These are phyloP conservation scores for Pempheris klunzingeri DNA, from an alignment of 2,797 vertebrate species.

Conservation along the genomic window DNA sequence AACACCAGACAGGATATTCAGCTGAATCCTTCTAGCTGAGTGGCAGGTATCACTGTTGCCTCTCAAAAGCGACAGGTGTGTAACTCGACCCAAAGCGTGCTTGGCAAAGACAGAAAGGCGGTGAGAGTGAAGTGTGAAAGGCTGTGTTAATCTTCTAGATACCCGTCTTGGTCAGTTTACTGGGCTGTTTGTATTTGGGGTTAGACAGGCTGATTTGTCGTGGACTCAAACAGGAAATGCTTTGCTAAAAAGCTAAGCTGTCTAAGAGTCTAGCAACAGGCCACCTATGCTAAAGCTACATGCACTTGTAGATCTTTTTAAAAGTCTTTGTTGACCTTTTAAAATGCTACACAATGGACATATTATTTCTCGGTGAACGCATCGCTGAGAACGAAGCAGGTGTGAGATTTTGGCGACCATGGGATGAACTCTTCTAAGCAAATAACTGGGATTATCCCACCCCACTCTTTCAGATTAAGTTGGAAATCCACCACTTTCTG, in stretches of 20 bases:
- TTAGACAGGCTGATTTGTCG: slow-evolving; percentile 45
- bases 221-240: slow-evolving; percentile 10
- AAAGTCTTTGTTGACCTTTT: not conserved
- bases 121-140: slow-evolving; percentile 72
- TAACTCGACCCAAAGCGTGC: slow-evolving; percentile 69
- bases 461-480: slow-evolving; percentile 74
- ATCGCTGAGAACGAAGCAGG: slow-evolving; percentile 70
- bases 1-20: slow-evolving; percentile 71
- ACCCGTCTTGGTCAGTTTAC: slow-evolving; percentile 46
- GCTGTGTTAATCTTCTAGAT: slow-evolving; percentile 62
- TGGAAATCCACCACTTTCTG: slow-evolving; percentile 63
- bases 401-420: slow-evolving; percentile 59
- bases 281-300: not conserved
- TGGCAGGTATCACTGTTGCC: slow-evolving; percentile 61
- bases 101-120: slow-evolving; percentile 50
- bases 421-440: slow-evolving; percentile 63
- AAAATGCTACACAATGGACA: not conserved
- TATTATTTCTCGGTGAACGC: not conserved
- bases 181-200: slow-evolving; percentile 52
- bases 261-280: not conserved
- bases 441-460: slow-evolving; percentile 72
- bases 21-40: slow-evolving; percentile 64
- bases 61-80: slow-evolving; percentile 66
- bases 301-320: not conserved
- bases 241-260: slow-evolving; percentile 14